Evolutionary conservation across 2,113 vertebrate genomes (phyloP).

Genomic region (Thryonomys swinderianus): DNA sequence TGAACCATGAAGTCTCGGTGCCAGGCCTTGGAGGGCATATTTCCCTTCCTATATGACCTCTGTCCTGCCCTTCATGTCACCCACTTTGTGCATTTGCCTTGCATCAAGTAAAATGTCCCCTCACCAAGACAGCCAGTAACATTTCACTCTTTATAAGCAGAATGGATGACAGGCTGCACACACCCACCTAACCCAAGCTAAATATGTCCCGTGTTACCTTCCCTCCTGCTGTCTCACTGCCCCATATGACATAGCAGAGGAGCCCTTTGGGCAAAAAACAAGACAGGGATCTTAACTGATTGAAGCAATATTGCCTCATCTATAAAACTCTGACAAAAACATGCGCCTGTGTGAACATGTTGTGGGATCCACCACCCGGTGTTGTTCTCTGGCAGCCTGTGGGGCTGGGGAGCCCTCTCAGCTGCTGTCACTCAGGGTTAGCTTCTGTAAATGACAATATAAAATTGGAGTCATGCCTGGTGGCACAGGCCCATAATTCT

Average conservation of each 20-base stretch:
- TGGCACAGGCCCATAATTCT: background rate
- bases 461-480: background rate
- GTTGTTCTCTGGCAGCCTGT: background rate
- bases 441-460: background rate
- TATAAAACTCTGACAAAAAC: background rate
- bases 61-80: background rate
- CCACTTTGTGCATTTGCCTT: background rate
- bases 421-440: background rate
- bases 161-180: background rate
- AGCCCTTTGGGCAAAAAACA: background rate
- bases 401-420: too few species aligned
- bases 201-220: background rate
- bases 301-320: background rate
- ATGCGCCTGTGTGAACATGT: background rate
- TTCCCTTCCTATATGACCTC: background rate
- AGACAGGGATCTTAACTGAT: background rate
- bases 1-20: background rate
- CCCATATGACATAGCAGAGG: background rate
- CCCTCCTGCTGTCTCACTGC: background rate
- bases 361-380: background rate
- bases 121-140: background rate
- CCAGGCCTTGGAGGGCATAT: background rate
- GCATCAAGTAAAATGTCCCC: background rate
- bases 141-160: background rate
- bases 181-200: background rate